Evolutionary conservation across 2,888 invertebrate genomes (phyloP).

Genomic region (Cheilosia impressa): DNA sequence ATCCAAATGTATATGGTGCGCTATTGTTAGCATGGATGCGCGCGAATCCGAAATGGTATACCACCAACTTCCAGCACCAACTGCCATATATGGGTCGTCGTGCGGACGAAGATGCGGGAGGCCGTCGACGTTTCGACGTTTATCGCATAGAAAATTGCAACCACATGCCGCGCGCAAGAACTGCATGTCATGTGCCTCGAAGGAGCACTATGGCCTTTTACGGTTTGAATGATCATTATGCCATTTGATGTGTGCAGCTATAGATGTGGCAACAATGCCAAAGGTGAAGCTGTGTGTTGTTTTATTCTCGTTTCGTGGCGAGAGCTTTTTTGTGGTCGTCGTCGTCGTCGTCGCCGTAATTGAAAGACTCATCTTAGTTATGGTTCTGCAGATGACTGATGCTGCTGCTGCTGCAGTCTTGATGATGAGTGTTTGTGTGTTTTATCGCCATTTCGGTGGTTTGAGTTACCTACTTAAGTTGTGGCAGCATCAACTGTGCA

Average conservation of each 20-base stretch:
- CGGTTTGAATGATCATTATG: slow-evolving; percentile 59
- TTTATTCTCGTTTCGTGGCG: slow-evolving; percentile 22
- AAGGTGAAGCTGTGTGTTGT: slow-evolving; percentile 51
- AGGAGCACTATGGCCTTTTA: slow-evolving; percentile 61
- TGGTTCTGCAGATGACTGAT: slow-evolving; percentile 60
- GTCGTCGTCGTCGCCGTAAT: slow-evolving; percentile 49
- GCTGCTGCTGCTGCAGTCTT: slow-evolving; percentile 19
- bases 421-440: slow-evolving; percentile 34
- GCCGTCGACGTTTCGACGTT: slow-evolving; percentile 60
- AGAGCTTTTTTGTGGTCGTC: slow-evolving; percentile 20
- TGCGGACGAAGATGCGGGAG: slow-evolving; percentile 65
- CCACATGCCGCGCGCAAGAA: slow-evolving; percentile 52
- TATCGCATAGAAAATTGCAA: slow-evolving; percentile 57
- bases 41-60: slow-evolving; percentile 66
- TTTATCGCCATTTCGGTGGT: slow-evolving; percentile 40
- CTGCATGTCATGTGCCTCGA: slow-evolving; percentile 24
- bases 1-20: not conserved
- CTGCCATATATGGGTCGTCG: slow-evolving; percentile 52
- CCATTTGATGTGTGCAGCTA: slow-evolving; percentile 26
- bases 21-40: slow-evolving; percentile 28
- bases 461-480: slow-evolving; percentile 50
- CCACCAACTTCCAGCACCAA: slow-evolving; percentile 43
- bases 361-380: slow-evolving; percentile 68
- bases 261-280: slow-evolving; percentile 27
- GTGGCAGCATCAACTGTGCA: slow-evolving; percentile 11